Percentiles rank a stretch among this genome's conserved stretches.
These are phyloP conservation scores for Helicoverpa assulta DNA, from an alignment of 2,888 invertebrate species.

Conservation along the genomic window DNA sequence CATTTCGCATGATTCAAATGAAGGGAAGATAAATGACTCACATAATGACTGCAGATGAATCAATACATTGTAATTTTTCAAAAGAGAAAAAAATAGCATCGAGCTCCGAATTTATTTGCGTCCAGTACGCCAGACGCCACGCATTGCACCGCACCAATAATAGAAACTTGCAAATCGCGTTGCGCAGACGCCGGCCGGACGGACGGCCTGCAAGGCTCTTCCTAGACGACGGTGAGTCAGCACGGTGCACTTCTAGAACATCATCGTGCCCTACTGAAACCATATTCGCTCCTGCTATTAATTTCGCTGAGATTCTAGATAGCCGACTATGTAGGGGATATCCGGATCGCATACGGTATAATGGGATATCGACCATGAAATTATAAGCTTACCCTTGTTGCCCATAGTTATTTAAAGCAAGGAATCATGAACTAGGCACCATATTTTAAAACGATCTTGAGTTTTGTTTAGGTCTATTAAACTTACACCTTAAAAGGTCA, in stretches of 20 bases:
- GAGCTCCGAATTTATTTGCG: conserved; percentile 38
- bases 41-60: conserved; percentile 12
- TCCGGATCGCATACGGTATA: conserved; percentile 31
- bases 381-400: conserved; percentile 3
- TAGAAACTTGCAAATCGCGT: conserved; percentile 60
- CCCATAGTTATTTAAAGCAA: neutral
- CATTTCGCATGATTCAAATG: conserved; percentile 46
- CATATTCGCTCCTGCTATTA: conserved; percentile 44
- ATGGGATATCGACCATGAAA: conserved; percentile 25
- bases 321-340: conserved; percentile 36
- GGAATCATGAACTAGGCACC: conserved; percentile 10
- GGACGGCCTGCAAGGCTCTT: conserved; percentile 69
- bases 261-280: conserved; percentile 45
- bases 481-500: neutral
- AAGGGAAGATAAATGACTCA: conserved; percentile 25
- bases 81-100: neutral
- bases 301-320: conserved; percentile 36
- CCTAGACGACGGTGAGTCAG: conserved; percentile 62
- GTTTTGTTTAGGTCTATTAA: conserved; percentile 1
- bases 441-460: conserved; percentile 7
- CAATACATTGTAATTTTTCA: neutral
- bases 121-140: conserved; percentile 47
- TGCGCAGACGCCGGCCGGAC: conserved; percentile 61
- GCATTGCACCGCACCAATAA: conserved; percentile 62
- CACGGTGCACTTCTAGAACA: conserved; percentile 51